phyloP scores from a whole-genome alignment of 1,140 invertebrate species.

The Drosophila setifemur region DNA sequence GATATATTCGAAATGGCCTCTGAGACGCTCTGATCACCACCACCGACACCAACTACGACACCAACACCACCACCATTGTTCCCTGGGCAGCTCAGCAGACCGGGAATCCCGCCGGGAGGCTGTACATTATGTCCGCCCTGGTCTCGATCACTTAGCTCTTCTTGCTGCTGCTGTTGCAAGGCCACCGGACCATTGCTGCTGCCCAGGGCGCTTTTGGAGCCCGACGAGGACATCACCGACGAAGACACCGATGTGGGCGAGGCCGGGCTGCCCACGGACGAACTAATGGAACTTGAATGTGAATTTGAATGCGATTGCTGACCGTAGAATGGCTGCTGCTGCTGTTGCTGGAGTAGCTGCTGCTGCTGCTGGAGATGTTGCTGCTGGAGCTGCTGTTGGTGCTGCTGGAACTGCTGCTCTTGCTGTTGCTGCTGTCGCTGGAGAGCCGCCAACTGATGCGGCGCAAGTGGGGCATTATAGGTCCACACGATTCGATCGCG shows the following conservation, averaged over 20 bases:
- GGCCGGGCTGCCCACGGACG: slow-evolving; percentile 85
- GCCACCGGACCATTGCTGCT: slow-evolving; percentile 39
- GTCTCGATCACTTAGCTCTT: slow-evolving; percentile 47
- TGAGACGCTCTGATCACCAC: slow-evolving; percentile 88
- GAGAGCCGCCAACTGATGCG: slow-evolving; percentile 71
- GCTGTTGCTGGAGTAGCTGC: slow-evolving; percentile 62
- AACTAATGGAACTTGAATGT: slow-evolving; percentile 83
- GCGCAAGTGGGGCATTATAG: slow-evolving; percentile 91
- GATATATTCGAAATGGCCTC: slow-evolving; percentile 94
- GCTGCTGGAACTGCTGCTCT: slow-evolving; percentile 71
- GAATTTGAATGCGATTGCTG: slow-evolving; percentile 82
- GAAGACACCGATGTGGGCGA: slow-evolving; percentile 93
- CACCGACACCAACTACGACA: slow-evolving; percentile 48
- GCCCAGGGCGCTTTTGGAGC: slow-evolving; percentile 83
- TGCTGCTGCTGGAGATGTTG: slow-evolving; percentile 74
- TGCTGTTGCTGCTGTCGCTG: slow-evolving; percentile 82
- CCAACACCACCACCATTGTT: slow-evolving; percentile 30
- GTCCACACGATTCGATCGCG: slow-evolving; percentile 92
- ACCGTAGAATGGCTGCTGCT: slow-evolving; percentile 71
- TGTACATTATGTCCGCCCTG: slow-evolving; percentile 30
- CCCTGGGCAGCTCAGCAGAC: slow-evolving; percentile 58
- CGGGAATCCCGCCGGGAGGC: slow-evolving; percentile 52
- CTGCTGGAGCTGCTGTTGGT: slow-evolving; percentile 52
- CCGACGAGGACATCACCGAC: slow-evolving; percentile 91
- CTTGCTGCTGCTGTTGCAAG: slow-evolving; percentile 43